Percentiles rank a stretch among this genome's conserved stretches.
phyloP scores from a whole-genome alignment of 2,113 vertebrate genomes.

The Bettongia penicillata region DNA sequence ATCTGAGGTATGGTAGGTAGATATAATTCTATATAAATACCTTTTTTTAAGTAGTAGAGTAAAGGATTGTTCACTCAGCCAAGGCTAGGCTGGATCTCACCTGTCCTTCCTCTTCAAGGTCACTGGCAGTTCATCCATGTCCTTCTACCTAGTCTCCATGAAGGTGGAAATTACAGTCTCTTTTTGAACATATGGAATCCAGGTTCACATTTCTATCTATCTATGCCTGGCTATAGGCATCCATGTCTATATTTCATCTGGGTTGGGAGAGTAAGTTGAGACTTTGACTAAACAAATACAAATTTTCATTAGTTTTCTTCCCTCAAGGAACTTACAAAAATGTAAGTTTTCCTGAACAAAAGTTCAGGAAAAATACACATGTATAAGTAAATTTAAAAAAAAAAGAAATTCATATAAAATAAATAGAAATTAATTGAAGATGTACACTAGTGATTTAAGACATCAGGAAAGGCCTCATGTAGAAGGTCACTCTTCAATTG shows the following conservation, averaged over 20 bases:
- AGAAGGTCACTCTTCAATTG: slow-evolving; percentile 12
- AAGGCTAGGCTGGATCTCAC: not conserved
- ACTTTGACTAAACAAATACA: not conserved
- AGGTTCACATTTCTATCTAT: not conserved
- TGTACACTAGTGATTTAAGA: not conserved
- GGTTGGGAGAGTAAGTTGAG: not conserved
- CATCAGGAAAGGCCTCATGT: not conserved
- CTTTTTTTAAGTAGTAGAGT: not conserved
- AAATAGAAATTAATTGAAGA: not conserved
- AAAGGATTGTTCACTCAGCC: not conserved
- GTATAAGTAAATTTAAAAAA: slow-evolving; percentile 18
- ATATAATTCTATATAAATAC: not conserved
- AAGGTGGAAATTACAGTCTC: not conserved
- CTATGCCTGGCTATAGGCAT: not conserved
- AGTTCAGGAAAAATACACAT: not conserved
- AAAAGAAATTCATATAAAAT: not conserved
- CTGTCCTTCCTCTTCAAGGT: no score
- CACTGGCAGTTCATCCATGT: no score
- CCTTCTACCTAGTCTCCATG: not conserved
- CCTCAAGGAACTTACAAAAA: not conserved
- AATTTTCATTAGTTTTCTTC: not conserved
- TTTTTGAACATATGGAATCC: not conserved
- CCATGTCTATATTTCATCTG: not conserved
- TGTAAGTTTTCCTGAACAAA: no score
- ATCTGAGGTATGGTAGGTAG: not conserved